Evolutionary conservation across 2,888 invertebrate genomes (phyloP).

Genomic region (Ceraclea dissimilis): DNA sequence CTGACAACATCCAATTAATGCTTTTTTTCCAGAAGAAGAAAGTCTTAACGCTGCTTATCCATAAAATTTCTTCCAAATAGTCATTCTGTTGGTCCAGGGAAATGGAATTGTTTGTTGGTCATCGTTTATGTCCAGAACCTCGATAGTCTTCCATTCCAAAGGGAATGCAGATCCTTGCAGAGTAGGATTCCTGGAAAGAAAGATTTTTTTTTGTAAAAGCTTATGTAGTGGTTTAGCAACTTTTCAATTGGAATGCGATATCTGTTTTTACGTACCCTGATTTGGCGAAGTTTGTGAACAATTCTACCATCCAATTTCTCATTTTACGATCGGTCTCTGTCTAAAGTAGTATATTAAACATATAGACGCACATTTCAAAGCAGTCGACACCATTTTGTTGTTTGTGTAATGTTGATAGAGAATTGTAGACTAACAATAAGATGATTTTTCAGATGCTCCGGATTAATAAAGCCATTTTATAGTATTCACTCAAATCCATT

Average conservation of each 20-base stretch:
- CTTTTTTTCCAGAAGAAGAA: too few species aligned
- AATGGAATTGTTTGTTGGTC: constrained; percentile 3
- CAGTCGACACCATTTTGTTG: constrained; percentile 34
- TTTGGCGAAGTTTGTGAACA: constrained; percentile 47
- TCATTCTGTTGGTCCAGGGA: constrained; percentile 7
- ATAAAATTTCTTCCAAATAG: constrained; percentile 8
- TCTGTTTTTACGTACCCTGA: constrained; percentile 42
- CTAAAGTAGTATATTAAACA: constrained; percentile 29
- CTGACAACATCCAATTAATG: too few species aligned
- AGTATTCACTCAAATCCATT: constrained; percentile 28
- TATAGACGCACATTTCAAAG: too few species aligned
- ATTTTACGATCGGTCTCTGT: constrained; percentile 42
- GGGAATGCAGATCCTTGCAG: background rate
- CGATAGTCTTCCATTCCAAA: constrained; percentile 12
- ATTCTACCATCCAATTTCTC: constrained; percentile 41
- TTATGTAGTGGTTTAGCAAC: too few species aligned
- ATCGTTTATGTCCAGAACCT: constrained; percentile 6
- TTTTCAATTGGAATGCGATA: too few species aligned
- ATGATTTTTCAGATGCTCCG: too few species aligned
- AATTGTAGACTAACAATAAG: too few species aligned
- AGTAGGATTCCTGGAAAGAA: constrained; percentile 17
- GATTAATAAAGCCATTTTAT: too few species aligned
- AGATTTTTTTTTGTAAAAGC: background rate
- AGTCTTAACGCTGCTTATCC: too few species aligned
- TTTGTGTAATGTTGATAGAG: constrained; percentile 30